Base-by-base conservation (phyloP, 2,797 vertebrate genomes). In the Chromis chromis region DNA sequence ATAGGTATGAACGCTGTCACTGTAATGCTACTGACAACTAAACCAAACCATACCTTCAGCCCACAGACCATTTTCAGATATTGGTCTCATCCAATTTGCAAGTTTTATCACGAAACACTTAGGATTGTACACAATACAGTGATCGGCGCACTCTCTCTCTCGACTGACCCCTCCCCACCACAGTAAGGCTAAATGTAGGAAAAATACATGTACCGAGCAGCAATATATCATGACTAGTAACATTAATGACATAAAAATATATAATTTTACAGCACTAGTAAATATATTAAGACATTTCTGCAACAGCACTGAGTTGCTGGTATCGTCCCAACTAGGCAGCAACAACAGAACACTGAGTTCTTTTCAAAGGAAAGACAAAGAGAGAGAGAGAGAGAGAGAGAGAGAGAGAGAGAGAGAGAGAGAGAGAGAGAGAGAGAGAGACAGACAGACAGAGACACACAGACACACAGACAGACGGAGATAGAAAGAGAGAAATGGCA, bases 201-300 rank as follows among this genome's bases (percentile, higher is more conserved):
- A 81, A 64, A 76, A 72, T 24, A 80, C 77, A 85, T 61, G 84
- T 86, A 90, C 79, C 57, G 68, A 89, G 85, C 84, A 88, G 87
- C 89, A 91, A 81, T 71, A 83, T 22, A 39, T 60, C 65, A 50
- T 79, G 81, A 88, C 79, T 89, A 81, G 72, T 74, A 81, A 79
- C 62, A 88, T 76, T 78, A 79, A 74, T 74, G 39, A 86, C 77
- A 78, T 79, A 74, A 83, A 84, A 80, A 86, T 78, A 91, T 82
- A 85, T 70, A 72, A 77, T 82, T 70, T 86, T 85, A 90, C 77
- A 89, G 70, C 85, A 89, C 79, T 73, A 83, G 77, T 73, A 79
- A 86, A 92, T 86, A 92, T 91, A 92, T 94, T 95, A 94, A 95
- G 93, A 94, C 93, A 83, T 92, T 90, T 92, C 70, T 89, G 86